phyloP scores from a whole-genome alignment of 2,797 vertebrate genomes.

The Chromobotia macracanthus region DNA sequence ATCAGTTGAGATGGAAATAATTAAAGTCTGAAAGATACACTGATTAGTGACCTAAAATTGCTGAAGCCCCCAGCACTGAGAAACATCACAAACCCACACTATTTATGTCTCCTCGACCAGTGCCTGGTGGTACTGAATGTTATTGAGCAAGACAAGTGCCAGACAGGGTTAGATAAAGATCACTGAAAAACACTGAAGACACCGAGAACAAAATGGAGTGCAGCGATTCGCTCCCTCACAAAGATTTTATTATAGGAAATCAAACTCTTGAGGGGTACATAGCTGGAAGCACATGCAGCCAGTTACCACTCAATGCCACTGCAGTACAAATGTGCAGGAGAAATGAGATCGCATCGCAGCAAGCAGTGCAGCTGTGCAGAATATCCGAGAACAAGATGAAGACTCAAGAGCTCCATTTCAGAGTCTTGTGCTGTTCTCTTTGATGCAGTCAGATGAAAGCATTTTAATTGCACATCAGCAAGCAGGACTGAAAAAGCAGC shows the following conservation, averaged over 20 bases:
- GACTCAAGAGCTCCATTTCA: conserved; percentile 15
- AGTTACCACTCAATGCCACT: neutral
- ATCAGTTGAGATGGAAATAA: neutral
- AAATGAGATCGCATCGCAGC: neutral
- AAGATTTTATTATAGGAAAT: neutral
- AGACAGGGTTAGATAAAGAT: conserved; percentile 12
- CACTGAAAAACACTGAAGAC: neutral
- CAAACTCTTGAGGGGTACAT: neutral
- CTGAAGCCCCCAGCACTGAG: neutral
- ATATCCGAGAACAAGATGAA: conserved; percentile 3
- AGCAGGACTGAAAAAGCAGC: conserved; percentile 8
- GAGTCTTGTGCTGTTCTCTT: conserved; percentile 5
- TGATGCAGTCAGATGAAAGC: conserved; percentile 44
- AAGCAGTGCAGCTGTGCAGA: neutral
- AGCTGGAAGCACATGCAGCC: neutral
- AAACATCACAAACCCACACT: neutral
- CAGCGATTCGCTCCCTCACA: neutral
- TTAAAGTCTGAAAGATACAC: neutral
- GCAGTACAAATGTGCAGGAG: neutral
- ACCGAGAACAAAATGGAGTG: neutral
- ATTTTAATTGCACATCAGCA: conserved; percentile 30
- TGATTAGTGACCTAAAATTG: neutral
- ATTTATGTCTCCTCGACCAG: neutral
- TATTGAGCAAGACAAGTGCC: conserved; percentile 15
- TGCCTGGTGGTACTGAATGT: neutral